These are phyloP conservation scores for Subanguina moxae DNA, from an alignment of 1,140 invertebrate genomes.

Conservation along the genomic window DNA sequence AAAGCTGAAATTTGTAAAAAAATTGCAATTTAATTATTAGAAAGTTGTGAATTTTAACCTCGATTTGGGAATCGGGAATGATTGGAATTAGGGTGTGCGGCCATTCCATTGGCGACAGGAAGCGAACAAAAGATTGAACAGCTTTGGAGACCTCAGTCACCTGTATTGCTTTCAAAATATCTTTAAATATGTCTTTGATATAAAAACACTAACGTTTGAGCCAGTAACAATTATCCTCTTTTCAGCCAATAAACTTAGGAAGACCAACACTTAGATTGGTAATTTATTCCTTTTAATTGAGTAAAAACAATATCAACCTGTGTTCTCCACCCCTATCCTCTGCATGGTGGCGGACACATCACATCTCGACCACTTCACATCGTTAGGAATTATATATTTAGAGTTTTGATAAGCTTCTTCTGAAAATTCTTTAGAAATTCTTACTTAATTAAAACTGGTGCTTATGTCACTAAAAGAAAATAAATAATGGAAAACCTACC, in stretches of 20 bases:
- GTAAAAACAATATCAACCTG: neutral
- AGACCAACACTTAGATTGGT: constrained; percentile 23
- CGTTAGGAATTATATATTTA: constrained; percentile 22
- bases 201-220: constrained; percentile 31
- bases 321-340: constrained; percentile 36
- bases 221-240: constrained; percentile 41
- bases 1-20: constrained; percentile 25
- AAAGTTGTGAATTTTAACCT: neutral
- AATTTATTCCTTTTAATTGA: too few species aligned
- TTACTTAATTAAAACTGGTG: neutral
- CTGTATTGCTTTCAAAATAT: constrained; percentile 7
- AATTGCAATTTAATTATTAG: neutral
- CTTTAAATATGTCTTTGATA: too few species aligned
- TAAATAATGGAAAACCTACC: too few species aligned
- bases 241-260: constrained; percentile 40
- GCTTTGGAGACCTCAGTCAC: constrained; percentile 35
- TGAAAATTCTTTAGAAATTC: constrained; percentile 4
- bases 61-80: constrained; percentile 38
- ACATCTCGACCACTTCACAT: constrained; percentile 16
- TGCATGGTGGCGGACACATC: constrained; percentile 27
- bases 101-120: constrained; percentile 41
- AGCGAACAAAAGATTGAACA: constrained; percentile 38
- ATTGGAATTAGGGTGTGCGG: constrained; percentile 44
- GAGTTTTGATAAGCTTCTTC: constrained; percentile 12
- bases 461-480: constrained; percentile 12